Base-by-base conservation (phyloP, 1,140 invertebrate species). In the Lysiphlebus fabarum region DNA sequence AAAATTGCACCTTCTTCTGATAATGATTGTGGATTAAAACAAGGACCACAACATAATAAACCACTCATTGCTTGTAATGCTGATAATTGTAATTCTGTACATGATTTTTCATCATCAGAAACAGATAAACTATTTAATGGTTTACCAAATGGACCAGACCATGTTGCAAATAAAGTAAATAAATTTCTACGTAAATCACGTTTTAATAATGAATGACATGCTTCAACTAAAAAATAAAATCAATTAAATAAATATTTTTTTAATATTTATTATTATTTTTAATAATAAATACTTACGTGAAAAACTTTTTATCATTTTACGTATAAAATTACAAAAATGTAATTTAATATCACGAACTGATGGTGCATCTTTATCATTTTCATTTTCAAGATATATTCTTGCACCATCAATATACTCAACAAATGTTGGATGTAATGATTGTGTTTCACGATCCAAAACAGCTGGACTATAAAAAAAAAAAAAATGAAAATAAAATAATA, bases 381-480 rank as follows among this genome's bases (percentile, higher is more conserved):
- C 96, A 60, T 87, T 87, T 78, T 98, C 95, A 7, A 98, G 76
- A 76, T 93, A 96, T 37, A 91, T 82, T 37, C 95, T 84, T 12
- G 93, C 92, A 0, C 95, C 95, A 68, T 98, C 96, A 65, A 99
- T 90, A 67, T 98, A 98, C 70, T 99, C 96, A 6, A 96, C 87
- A 67, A 98, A 90, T 4, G 90, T 88, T 8, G 90, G 86, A 77
- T 92, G 92, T 33, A 99, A 75, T 1, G 89, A 87, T 72, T 87
- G 88, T 5, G 87, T 87, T 62, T 93, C 89, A 59, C 86, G 82
- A 71, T 97, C 94, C 50, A 97, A 74, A 4, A 93, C 90, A 64
- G 86, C 90, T 5, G 89, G 81, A 73, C 91, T 95, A 71, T 43
- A 40, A 78, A 69, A 65, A 55, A 67, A 56, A 60, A 64, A 59